Evolutionary conservation across 2,113 vertebrate species (phyloP).

Genomic region (Pseudopipra pipra): DNA sequence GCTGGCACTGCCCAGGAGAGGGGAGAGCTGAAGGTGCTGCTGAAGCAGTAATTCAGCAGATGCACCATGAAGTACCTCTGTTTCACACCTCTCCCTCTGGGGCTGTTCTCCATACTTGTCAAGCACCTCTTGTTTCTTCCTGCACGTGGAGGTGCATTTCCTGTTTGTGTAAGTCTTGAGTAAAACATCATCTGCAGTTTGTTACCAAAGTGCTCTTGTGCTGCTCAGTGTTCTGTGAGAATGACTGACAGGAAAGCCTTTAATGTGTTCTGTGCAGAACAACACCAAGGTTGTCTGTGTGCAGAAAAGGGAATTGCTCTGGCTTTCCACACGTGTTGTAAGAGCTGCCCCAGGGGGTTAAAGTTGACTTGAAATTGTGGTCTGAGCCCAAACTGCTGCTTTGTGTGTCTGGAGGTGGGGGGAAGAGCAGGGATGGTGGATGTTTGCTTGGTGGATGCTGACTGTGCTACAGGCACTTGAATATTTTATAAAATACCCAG

Average conservation of each 20-base stretch:
- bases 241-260: background rate
- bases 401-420: background rate
- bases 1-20: background rate
- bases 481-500: background rate
- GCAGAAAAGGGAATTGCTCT: background rate
- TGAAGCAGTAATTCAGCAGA: too few species aligned
- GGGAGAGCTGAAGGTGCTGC: background rate
- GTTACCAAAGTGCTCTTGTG: rapidly evolving
- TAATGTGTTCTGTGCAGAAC: background rate
- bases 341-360: background rate
- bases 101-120: background rate
- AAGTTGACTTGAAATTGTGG: background rate
- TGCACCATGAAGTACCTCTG: background rate
- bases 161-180: background rate
- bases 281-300: rapidly evolving
- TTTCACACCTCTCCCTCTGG: background rate
- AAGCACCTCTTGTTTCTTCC: background rate
- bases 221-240: background rate
- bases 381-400: background rate
- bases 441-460: background rate
- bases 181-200: background rate
- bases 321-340: background rate
- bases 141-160: background rate
- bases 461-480: background rate
- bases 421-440: background rate